Base-by-base conservation (phyloP, 2,888 invertebrate species). In the Aelia acuminata region DNA sequence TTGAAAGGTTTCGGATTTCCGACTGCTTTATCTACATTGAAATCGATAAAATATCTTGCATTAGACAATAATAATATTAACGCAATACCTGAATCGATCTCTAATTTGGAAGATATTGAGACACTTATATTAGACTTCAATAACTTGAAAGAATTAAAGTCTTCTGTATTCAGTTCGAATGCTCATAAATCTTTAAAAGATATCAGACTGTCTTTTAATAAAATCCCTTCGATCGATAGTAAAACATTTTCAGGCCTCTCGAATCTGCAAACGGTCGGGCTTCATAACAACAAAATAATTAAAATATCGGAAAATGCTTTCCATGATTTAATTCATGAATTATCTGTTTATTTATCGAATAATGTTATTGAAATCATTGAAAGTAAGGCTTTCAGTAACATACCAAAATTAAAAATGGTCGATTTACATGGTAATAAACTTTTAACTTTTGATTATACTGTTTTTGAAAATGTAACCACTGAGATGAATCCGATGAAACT, bases 11-110 rank as follows among this genome's bases (percentile, higher is more conserved):
- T 96, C 90, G 94, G 95, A 91, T 95, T 96, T 91, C 96, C 96
- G 90, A 95, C 96, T 90, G 94, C 96, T 20, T 94, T 97, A 63
- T 94, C 95, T 90, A 96, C 95, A 20, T 93, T 97, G 26, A 94
- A 94, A 80, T 95, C 95, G 91, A 93, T 98, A 15, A 95, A 95
- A 91, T 97, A 96, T 96, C 93, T 98, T 89, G 96, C 97, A 0
- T 93, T 97, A 91, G 97, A 98, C 92, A 97, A 97, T 92, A 98
- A 98, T 91, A 96, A 97, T 91, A 95, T 97, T 90, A 95, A 87
- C 94, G 96, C 92, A 93, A 94, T 15, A 94, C 95, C 91, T 92
- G 96, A 47, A 95, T 95, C 91, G 97, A 97, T 87, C 92, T 93
- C 97, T 88, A 97, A 97, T 92, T 93, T 98, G 91, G 97, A 97